Evolutionary conservation across 1,140 invertebrate genomes (phyloP), one percentile per base, ranked within the genome.

Genomic region (Tetragnatha versicolor): DNA sequence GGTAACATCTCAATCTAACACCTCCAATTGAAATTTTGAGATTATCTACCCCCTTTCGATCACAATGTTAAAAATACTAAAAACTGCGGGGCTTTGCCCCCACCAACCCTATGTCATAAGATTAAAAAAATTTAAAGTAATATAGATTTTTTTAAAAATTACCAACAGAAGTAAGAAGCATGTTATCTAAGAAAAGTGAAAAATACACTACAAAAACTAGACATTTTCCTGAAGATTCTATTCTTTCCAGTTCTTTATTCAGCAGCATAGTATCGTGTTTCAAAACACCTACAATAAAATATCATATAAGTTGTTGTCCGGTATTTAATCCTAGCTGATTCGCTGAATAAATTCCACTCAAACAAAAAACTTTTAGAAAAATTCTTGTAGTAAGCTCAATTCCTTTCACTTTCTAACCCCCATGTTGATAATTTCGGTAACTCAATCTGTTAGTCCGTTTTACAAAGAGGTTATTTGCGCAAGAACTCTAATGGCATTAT

Each of bases 151-250:
- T 42, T 42, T 1, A 45, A 17, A 31, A 20, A 0, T 76, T 61
- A 81, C 81, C 81, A 25, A 81, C 78, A 22, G 66, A 37, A 63
- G 76, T 81, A 1, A 81, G 27, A 14, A 81, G 66, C 65, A 81
- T 39, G 33, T 81, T 81, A 49, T 81, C 81, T 20, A 81, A 27
- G 42, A 81, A 68, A 25, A 81, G 37, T 14, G 81, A 79, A 35
- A 81, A 53, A 47, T 81, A 81, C 2, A 79, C 53, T 14, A 80
- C 55, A 22, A 79, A 49, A 45, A 81, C 29, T 10, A 75, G 5
- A 65, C 35, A 65, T 4, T 45, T 51, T 6, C 49, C 45, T 10
- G 69, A 53, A 9, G 39, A 20, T 35, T 35, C 9, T 1, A 63
- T 12, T 29, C 31, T 47, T 60, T 60, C 45, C 14, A 75, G 7